Percentiles rank a stretch among this genome's conserved stretches.
Conservation (phyloP, 2,797 vertebrate genomes). For the Lemur catta region DNA sequence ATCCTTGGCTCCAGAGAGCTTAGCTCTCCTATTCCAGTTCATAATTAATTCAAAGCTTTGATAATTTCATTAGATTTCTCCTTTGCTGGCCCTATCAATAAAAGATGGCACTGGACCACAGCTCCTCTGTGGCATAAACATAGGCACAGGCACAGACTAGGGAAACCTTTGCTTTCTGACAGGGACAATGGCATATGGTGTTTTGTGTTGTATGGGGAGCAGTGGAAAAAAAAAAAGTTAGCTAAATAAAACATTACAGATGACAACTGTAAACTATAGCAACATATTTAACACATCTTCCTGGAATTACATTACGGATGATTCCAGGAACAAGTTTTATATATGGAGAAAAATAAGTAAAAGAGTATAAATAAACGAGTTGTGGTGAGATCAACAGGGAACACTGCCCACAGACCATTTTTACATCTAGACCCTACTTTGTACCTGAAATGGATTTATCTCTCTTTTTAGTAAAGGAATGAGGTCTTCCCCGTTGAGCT, state of each 20-base stretch:
- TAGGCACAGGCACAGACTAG: constrained; percentile 74
- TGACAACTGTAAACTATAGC: constrained; percentile 83
- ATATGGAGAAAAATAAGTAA: neutral
- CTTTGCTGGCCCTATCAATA: constrained; percentile 95
- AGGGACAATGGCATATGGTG: constrained; percentile 90
- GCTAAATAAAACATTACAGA: constrained; percentile 91
- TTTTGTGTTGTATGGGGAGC: constrained; percentile 82
- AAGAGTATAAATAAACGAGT: neutral
- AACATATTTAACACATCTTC: constrained; percentile 82
- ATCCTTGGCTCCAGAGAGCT: constrained; percentile 93
- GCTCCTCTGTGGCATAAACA: constrained; percentile 84
- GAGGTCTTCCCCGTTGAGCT: neutral
- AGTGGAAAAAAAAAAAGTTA: constrained; percentile 67
- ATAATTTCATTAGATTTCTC: constrained; percentile 98
- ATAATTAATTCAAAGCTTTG: constrained; percentile 99
- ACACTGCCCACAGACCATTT: neutral
- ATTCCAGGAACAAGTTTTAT: constrained; percentile 74
- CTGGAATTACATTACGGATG: constrained; percentile 78
- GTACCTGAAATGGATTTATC: neutral
- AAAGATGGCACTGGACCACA: constrained; percentile 94
- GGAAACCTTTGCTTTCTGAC: constrained; percentile 81
- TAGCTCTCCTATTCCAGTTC: constrained; percentile 96
- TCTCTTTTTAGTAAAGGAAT: neutral
- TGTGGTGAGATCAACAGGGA: neutral
- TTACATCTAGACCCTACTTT: neutral